Conservation (phyloP, 1,140 invertebrate genomes). For the Trinorchestia longiramus region DNA sequence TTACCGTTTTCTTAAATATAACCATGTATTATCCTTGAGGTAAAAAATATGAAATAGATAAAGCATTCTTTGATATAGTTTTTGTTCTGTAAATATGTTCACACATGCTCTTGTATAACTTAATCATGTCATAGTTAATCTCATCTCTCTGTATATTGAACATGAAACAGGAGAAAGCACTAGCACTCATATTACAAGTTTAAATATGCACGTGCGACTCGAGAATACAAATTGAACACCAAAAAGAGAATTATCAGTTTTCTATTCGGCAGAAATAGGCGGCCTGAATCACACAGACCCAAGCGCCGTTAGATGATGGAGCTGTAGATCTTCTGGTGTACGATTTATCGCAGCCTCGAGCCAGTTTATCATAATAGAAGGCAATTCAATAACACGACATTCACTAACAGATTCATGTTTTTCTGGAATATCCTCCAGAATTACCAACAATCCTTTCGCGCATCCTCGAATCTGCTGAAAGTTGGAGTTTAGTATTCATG, state of each 20-base stretch:
- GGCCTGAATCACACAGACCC: not conserved
- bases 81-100: no score
- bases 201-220: not conserved
- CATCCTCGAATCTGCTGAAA: not conserved
- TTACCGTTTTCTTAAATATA: not conserved
- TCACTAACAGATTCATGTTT: not conserved
- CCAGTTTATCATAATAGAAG: not conserved
- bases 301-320: not conserved
- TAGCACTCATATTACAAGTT: no score
- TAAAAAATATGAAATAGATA: no score
- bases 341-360: not conserved
- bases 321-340: not conserved
- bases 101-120: no score
- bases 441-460: not conserved
- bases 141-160: no score
- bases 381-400: not conserved
- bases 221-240: not conserved
- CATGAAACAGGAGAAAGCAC: no score
- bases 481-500: not conserved
- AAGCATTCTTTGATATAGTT: no score
- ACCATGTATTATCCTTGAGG: no score
- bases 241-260: not conserved
- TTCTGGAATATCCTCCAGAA: not conserved
- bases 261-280: not conserved
- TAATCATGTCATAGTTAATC: no score